Percentiles rank a stretch among this genome's conserved stretches.
These are phyloP conservation scores for Esox masquinongy DNA, from an alignment of 2,797 vertebrate genomes.

Conservation along the genomic window DNA sequence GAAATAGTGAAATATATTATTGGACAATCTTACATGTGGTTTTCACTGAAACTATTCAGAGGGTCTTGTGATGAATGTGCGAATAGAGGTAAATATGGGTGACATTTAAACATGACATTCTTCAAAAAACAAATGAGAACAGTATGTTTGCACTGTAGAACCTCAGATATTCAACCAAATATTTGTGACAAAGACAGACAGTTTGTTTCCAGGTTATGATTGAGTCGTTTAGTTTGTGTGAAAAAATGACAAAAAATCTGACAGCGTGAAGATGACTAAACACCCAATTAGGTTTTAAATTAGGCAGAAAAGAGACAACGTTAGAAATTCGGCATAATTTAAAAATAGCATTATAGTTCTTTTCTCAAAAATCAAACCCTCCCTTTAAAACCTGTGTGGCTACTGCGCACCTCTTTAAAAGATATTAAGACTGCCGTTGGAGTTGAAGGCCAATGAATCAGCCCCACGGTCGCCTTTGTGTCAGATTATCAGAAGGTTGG, in stretches of 20 bases:
- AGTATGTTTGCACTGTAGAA: not conserved
- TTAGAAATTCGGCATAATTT: slow-evolving; percentile 39
- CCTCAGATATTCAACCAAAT: too few relatives aligned
- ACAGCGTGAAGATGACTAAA: not conserved
- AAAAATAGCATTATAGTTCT: slow-evolving; percentile 45
- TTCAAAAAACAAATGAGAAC: slow-evolving; percentile 30
- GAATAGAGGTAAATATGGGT: slow-evolving; percentile 1
- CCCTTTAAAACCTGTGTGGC: slow-evolving; percentile 39
- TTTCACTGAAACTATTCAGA: not conserved
- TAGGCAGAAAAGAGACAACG: not conserved
- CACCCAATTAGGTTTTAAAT: not conserved
- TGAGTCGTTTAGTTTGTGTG: too few relatives aligned
- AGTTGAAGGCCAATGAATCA: slow-evolving; percentile 66
- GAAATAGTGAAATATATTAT: not conserved
- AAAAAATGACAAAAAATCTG: too few relatives aligned
- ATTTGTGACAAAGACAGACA: too few relatives aligned
- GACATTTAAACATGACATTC: slow-evolving; percentile 42
- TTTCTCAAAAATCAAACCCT: slow-evolving; percentile 43
- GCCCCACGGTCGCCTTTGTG: slow-evolving; percentile 46
- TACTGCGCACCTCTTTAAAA: slow-evolving; percentile 39
- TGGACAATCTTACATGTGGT: not conserved
- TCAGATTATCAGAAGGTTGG: slow-evolving; percentile 47
- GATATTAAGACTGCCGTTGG: slow-evolving; percentile 54
- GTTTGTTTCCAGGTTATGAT: too few relatives aligned
- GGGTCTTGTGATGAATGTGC: slow-evolving; percentile 1